These are phyloP conservation scores for Mystacornis crossleyi DNA, from an alignment of 2,113 vertebrate species.

Conservation along the genomic window DNA sequence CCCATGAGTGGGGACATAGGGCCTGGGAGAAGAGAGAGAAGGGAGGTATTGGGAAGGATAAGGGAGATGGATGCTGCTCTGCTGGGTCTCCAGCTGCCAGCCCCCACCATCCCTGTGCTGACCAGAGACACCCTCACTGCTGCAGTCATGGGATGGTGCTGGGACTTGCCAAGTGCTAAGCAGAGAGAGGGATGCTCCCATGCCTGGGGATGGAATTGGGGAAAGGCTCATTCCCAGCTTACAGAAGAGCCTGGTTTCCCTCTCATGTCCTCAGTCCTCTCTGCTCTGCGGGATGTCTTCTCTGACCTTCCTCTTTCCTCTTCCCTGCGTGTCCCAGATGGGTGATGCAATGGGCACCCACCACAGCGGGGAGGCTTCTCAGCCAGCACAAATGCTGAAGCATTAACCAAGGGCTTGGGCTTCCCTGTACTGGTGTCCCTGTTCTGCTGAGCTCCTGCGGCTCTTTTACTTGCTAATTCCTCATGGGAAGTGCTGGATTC, in stretches of 20 bases:
- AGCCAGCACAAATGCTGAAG: not conserved
- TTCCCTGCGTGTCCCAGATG: accelerated
- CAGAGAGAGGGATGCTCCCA: not conserved
- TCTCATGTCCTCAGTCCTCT: accelerated
- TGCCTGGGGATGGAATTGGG: accelerated
- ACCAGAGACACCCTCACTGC: not conserved
- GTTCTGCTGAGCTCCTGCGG: not conserved
- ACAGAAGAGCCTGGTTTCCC: not conserved
- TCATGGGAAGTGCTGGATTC: not conserved
- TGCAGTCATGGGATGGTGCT: too few species aligned
- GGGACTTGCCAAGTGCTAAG: not conserved
- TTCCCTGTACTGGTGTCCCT: not conserved
- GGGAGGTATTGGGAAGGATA: not conserved
- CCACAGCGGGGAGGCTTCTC: not conserved
- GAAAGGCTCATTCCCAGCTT: not conserved
- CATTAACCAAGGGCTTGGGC: not conserved
- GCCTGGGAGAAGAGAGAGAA: not conserved
- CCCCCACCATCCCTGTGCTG: accelerated
- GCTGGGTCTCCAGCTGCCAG: not conserved
- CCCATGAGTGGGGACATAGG: accelerated
- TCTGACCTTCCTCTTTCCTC: not conserved
- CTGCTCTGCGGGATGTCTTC: not conserved
- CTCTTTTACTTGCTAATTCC: not conserved
- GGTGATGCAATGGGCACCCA: not conserved
- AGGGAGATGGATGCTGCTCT: not conserved